Base-by-base conservation (phyloP, 2,113 vertebrate species). In the Ornithorhynchus anatinus region DNA sequence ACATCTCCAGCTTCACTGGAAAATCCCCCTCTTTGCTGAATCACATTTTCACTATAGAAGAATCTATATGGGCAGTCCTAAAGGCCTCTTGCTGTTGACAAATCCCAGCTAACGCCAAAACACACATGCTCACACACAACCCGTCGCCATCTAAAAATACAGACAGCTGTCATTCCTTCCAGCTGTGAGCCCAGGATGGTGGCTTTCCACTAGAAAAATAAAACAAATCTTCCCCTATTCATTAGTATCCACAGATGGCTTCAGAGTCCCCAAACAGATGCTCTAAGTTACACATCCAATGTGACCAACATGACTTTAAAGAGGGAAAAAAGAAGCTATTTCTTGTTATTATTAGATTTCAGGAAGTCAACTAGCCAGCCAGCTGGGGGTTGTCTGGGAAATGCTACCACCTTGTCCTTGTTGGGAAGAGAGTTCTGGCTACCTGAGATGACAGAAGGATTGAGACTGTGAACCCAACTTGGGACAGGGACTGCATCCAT, bases 181-280 rank as follows among this genome's bases (percentile, higher is more conserved):
- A 82, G 67, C 59, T 79, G 51, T 45, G 68, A 36, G 6, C 11
- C 66, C 16, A 22, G 62, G 59, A 50, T n/a, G 60, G 23, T 36
- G 38, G 10, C 51, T 81, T 73, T 68, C 39, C 23, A 32, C 39
- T 25, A 69, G 44, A 22, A 36, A 40, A 39, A 52, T 13, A 40
- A 61, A 48, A 77, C 1, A 36, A 72, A 60, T 1, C 8, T 22
- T 47, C 40, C 75, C 48, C 59, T 84, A 72, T 80, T 60, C 44
- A 12, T 33, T 8, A 23, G n/a, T 9, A 33, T 19, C 57, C 57
- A 38, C 69, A 75, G 78, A 77, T 67, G 53, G 59, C 33, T 16
- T 19, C 22, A 22, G 72, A 33, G 25, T 35, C 56, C 66, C 75
- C 15, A 47, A 5, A 5, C 33, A 36, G 59, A 39, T 13, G 32